phyloP scores from a whole-genome alignment of 2,797 vertebrate species.

The Silurus lanzhouensis region DNA sequence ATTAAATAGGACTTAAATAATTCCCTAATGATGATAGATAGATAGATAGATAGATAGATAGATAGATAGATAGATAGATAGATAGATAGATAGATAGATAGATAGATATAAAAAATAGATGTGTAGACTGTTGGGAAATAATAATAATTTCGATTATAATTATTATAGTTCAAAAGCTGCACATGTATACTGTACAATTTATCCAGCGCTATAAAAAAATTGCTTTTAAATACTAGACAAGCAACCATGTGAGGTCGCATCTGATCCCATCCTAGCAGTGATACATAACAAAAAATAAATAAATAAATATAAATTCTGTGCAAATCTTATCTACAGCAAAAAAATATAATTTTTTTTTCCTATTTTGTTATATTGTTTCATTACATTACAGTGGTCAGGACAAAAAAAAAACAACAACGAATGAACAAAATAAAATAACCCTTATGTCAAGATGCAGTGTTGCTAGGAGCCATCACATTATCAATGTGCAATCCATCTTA shows the following conservation, averaged over 20 bases:
- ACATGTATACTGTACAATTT: not conserved
- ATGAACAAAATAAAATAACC: conserved; percentile 33
- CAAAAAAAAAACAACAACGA: conserved; percentile 9
- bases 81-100: not conserved
- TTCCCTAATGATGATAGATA: not conserved
- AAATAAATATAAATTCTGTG: not conserved
- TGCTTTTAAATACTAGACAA: conserved; percentile 1
- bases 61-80: not conserved
- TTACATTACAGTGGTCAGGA: conserved; percentile 37
- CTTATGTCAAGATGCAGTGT: conserved; percentile 41
- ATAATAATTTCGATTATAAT: no score
- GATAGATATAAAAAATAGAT: no score
- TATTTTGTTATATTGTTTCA: conserved; percentile 30
- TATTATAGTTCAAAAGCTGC: not conserved
- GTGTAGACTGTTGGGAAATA: no score
- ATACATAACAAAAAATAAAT: conserved; percentile 6
- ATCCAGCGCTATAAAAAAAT: not conserved
- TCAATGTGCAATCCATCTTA: conserved; percentile 72
- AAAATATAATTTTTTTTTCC: conserved; percentile 24
- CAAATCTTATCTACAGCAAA: conserved; percentile 24
- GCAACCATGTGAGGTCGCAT: not conserved
- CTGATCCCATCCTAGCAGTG: not conserved
- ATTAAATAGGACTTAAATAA: no score
- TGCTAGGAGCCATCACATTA: conserved; percentile 69
- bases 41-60: not conserved